phyloP scores from a whole-genome alignment of 2,797 vertebrate species.

The Limosa lapponica region DNA sequence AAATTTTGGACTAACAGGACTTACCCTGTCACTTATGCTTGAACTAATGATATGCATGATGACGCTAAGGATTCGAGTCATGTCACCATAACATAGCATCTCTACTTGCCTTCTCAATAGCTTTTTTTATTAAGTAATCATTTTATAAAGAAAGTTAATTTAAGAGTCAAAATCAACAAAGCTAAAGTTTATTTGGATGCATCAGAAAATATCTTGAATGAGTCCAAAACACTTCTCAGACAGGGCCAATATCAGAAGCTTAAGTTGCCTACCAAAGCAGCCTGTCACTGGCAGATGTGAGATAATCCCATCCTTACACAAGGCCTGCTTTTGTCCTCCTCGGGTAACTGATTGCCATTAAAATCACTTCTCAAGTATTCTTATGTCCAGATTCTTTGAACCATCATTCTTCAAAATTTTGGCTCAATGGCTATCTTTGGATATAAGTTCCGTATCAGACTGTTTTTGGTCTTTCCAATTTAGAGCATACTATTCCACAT shows the following conservation, averaged over 20 bases:
- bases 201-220: not conserved
- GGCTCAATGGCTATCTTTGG: not conserved
- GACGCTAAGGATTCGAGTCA: not conserved
- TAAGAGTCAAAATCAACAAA: not conserved
- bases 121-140: not conserved
- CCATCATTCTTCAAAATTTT: not conserved
- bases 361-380: not conserved
- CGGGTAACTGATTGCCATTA: not conserved
- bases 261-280: not conserved
- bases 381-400: not conserved
- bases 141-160: not conserved
- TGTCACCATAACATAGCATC: not conserved
- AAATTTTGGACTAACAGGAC: not conserved
- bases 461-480: not conserved
- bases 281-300: not conserved
- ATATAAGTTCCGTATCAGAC: not conserved
- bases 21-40: not conserved
- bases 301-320: conserved; percentile 2
- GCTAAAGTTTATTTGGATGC: not conserved
- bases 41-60: not conserved
- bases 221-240: not conserved
- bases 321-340: not conserved
- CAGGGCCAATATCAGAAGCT: not conserved
- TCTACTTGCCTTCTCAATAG: not conserved
- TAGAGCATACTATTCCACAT: not conserved